Evolutionary conservation across 1,140 invertebrate species (phyloP), one percentile per base, ranked within the genome.

Genomic region (Ostrea edulis): DNA sequence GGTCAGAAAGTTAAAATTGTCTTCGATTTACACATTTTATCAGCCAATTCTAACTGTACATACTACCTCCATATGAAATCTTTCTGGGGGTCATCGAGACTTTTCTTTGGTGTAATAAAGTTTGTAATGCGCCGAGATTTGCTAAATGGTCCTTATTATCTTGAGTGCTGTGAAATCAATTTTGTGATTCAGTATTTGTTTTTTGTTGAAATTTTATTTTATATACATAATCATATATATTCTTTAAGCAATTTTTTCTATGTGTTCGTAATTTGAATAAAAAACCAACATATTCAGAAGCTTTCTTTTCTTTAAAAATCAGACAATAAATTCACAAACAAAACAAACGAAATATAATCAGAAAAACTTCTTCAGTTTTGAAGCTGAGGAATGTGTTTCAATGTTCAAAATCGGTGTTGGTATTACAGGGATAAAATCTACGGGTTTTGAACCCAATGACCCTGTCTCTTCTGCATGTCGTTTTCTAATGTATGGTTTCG

Each of bases 231-330:
- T 25, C 22, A 29, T 71, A 29, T 77, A 35, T 25, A 12, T 77
- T 77, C 25, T 25, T 77, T 77, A 25, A 14, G 22, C 68, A 77
- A 29, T 44, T 77, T 35, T 11, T 44, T 29, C 68, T 29, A 77
- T 77, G 68, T 77, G 68, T 77, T 77, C 68, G 35, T 77, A 25
- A 29, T 77, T 77, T 77, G 14, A 77, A 29, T 77, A 77, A 77
- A 77, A 62, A 62, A 20, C n/a, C n/a, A n/a, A n/a, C 7, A 0
- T 62, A n/a, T n/a, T 62, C n/a, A 62, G 17, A 7, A 20, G 14
- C 17, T 62, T 20, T 58, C 3, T 58, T 58, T 12, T 58, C 20
- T 17, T 12, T 17, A 58, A 17, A 58, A 58, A 20, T 58, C 55
- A 20, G 55, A 62, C 17, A 20, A 62, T 20, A 62, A 62, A n/a